Evolutionary conservation across 2,113 vertebrate species (phyloP).

Genomic region (Pteropus alecto): DNA sequence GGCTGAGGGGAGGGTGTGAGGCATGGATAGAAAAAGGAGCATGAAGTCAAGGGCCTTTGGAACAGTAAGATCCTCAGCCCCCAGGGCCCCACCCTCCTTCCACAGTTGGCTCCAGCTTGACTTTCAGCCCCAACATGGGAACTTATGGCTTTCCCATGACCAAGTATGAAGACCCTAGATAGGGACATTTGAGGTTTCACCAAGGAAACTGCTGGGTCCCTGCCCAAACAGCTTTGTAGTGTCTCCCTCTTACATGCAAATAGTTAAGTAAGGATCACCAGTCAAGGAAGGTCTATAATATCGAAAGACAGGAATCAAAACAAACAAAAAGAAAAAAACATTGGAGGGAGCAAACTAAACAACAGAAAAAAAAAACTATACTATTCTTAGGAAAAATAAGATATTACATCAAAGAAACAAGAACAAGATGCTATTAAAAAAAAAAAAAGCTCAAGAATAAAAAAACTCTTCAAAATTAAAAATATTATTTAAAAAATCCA

Average conservation of each 20-base stretch:
- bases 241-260: neutral
- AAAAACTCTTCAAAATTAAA: constrained; percentile 11
- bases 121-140: neutral
- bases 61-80: neutral
- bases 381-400: neutral
- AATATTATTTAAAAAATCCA: neutral
- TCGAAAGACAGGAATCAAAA: neutral
- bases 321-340: neutral
- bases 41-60: neutral
- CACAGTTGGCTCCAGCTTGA: neutral
- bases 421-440: neutral
- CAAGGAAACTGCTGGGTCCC: neutral
- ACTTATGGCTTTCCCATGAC: neutral
- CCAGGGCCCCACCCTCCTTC: neutral
- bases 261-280: neutral
- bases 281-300: neutral
- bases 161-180: neutral
- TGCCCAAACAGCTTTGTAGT: neutral
- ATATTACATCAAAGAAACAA: constrained; percentile 27
- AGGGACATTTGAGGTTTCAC: neutral
- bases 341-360: neutral
- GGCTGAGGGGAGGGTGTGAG: neutral
- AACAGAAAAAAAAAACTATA: neutral
- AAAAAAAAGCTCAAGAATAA: neutral
- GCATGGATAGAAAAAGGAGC: neutral